Evolutionary conservation across 2,113 vertebrate species (phyloP).

Genomic region (Planiliza haematocheilus): DNA sequence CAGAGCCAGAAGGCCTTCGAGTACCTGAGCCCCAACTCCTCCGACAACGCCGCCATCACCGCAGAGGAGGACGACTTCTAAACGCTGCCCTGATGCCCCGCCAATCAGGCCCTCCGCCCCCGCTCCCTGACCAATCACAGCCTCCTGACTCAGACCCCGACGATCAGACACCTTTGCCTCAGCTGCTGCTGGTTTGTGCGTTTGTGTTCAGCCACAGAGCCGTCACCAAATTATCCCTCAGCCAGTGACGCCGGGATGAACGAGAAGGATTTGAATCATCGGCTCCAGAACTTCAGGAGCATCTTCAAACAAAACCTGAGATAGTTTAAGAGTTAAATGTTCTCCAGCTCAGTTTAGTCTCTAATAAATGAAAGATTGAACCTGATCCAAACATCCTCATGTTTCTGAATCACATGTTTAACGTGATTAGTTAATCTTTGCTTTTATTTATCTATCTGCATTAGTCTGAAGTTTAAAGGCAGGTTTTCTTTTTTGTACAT

Average conservation of each 20-base stretch:
- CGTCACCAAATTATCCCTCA: background rate
- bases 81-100: background rate
- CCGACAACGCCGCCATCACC: slow-evolving; percentile 17
- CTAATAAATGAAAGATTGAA: no score
- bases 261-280: background rate
- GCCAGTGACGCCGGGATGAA: background rate
- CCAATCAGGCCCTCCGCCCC: no score
- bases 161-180: background rate
- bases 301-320: no score
- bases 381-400: no score
- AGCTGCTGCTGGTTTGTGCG: slow-evolving; percentile 22
- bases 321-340: no score
- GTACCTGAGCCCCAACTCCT: slow-evolving; percentile 70
- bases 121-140: background rate
- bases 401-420: no score
- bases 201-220: slow-evolving; percentile 2
- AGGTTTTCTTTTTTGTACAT: no score
- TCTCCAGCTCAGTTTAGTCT: no score
- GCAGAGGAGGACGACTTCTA: slow-evolving; percentile 24
- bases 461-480: no score
- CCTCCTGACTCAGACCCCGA: background rate
- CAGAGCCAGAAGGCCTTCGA: slow-evolving; percentile 82
- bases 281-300: no score
- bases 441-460: no score
- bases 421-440: no score